Base-by-base conservation (phyloP, 2,888 invertebrate genomes). In the Eristalinus aeneus region DNA sequence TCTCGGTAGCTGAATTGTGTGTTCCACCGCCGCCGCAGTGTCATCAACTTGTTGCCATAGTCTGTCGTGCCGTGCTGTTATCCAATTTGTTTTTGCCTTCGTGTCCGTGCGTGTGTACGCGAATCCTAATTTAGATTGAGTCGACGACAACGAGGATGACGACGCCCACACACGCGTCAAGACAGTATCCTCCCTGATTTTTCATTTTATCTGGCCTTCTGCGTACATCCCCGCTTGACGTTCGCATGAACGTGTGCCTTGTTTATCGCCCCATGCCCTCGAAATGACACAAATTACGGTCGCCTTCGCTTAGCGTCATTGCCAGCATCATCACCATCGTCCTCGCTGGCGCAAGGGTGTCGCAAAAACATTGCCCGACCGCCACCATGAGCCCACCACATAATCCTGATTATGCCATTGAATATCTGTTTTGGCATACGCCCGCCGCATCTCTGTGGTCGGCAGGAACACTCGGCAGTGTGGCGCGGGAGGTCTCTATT, bases 11-110 rank as follows among this genome's bases (percentile, higher is more conserved):
- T 63, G 53, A 54, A 61, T 67, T 61, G 61, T 46, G 39, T 61
- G 34, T 39, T 31, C 67, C 58, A n/a, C 39, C 34, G 32, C 56
- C 34, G 11, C 39, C 23, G 63, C 34, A 54, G 56, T 54, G 58
- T 53, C 60, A 53, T 67, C 84, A 80, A 84, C 84, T 80, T 84
- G 84, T 84, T 84, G 79, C 79, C 56, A 75, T 71, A 74, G 71
- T 46, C 32, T 54, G 31, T 79, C 22, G 46, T 67, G 39, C 60
- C 65, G 69, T 75, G 65, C 56, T 71, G 75, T 84, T 79, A 80
- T 84, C 84, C 67, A 75, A 75, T 71, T 75, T 84, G 71, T 79
- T 71, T 75, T 74, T 67, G 39, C 27, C 23, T 54, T 79, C 65
- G 54, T 22, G 22, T n/a, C 1, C 27, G 68, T 53, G 46, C 54